Percentiles rank a stretch among this genome's conserved stretches.
These are phyloP conservation scores for Odocoileus hemionus DNA, from an alignment of 2,113 vertebrate genomes.

Conservation along the genomic window DNA sequence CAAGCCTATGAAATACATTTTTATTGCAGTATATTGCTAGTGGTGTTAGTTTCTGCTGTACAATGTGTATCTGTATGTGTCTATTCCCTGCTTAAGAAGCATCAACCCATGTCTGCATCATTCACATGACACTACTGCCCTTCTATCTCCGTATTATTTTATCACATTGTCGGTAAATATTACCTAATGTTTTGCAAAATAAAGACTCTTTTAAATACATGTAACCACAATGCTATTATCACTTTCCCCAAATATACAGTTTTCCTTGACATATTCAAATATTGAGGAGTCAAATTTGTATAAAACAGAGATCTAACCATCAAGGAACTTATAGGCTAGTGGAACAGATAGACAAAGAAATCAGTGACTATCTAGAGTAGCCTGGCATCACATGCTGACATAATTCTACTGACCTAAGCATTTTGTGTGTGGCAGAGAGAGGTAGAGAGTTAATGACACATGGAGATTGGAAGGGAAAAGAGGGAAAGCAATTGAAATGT, in stretches of 20 bases:
- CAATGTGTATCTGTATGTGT: background rate
- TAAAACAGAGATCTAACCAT: background rate
- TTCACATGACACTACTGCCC: too few species aligned
- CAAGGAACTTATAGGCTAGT: background rate
- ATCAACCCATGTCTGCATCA: background rate
- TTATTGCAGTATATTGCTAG: background rate
- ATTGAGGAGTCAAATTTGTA: background rate
- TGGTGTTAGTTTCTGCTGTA: background rate
- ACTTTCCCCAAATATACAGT: background rate
- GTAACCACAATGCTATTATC: background rate
- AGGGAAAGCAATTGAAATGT: background rate
- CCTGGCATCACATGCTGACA: background rate
- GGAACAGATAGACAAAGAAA: background rate
- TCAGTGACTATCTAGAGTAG: background rate
- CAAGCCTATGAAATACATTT: background rate
- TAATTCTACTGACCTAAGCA: background rate
- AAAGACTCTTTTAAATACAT: background rate
- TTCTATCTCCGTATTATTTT: background rate
- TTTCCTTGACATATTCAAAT: background rate
- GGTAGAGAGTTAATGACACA: background rate
- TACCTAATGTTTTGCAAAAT: background rate
- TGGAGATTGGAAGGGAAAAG: fast-evolving
- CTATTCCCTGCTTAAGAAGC: background rate
- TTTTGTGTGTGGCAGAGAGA: background rate
- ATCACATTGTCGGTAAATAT: background rate